A percentile compares a stretch with the other conserved stretches of the same genome.
phyloP scores from a whole-genome alignment of 2,113 vertebrate species.

The Dinomys branickii region DNA sequence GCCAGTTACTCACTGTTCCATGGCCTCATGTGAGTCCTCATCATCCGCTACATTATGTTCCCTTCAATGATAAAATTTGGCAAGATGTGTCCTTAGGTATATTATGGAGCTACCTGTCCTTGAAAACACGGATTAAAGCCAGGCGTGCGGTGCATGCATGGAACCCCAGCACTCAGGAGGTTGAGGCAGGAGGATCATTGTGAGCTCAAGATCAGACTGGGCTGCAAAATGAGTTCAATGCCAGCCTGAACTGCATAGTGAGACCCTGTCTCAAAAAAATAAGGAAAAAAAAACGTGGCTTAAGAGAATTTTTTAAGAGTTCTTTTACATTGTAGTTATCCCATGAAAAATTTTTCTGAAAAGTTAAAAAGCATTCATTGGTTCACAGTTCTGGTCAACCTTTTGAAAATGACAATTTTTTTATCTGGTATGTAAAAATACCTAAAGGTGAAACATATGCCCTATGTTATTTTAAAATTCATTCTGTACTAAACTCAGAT shows the following conservation, averaged over 20 bases:
- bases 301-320: background rate
- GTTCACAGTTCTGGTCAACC: background rate
- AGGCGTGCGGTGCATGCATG: no score
- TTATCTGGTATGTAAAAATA: slow-evolving; percentile 19
- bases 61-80: background rate
- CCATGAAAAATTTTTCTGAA: background rate
- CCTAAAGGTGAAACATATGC: slow-evolving; percentile 25
- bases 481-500: slow-evolving; percentile 26
- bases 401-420: slow-evolving; percentile 35
- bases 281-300: background rate
- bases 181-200: no score
- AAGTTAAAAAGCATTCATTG: background rate
- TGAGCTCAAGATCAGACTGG: no score
- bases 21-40: background rate
- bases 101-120: background rate
- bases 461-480: slow-evolving; percentile 14
- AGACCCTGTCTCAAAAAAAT: no score
- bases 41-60: background rate
- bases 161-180: no score
- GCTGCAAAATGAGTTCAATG: no score
- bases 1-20: background rate
- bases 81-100: background rate
- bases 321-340: background rate
- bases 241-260: no score
- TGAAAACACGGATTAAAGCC: background rate